Conservation (phyloP, 2,797 vertebrate species). For the Gallirallus australis region DNA sequence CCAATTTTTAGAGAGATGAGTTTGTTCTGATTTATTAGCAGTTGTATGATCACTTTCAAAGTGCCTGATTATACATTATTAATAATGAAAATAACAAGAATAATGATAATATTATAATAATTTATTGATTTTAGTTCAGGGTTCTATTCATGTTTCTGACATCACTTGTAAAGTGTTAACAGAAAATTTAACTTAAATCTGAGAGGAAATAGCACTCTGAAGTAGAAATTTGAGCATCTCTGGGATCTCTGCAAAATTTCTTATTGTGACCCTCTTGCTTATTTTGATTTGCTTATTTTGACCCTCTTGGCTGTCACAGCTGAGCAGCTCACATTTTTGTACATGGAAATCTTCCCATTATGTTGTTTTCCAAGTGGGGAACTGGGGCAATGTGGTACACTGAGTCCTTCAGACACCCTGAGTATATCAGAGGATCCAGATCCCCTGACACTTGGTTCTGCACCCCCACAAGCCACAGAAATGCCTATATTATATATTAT, state of each 20-base stretch:
- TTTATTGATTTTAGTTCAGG: neutral
- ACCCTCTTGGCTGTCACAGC: neutral
- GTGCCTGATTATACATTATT: neutral
- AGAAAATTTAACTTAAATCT: neutral
- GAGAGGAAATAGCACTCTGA: neutral
- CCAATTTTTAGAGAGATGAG: neutral
- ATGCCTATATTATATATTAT: neutral
- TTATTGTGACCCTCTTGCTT: too few relatives aligned
- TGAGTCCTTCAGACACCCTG: neutral
- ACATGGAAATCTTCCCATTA: fast-evolving
- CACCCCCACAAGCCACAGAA: neutral
- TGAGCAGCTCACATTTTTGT: neutral
- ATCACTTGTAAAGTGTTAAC: neutral
- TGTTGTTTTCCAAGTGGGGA: neutral
- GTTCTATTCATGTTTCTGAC: neutral
- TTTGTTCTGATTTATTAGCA: slow-evolving; percentile 1
- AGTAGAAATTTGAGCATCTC: neutral
- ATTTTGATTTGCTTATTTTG: neutral
- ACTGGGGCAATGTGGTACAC: fast-evolving
- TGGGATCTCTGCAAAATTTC: neutral
- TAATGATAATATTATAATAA: neutral
- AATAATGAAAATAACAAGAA: neutral
- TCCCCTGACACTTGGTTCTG: neutral
- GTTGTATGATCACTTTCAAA: neutral
- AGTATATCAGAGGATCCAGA: neutral